These are phyloP conservation scores for Lapara coniferarum DNA, from an alignment of 2,888 invertebrate species.

Conservation along the genomic window DNA sequence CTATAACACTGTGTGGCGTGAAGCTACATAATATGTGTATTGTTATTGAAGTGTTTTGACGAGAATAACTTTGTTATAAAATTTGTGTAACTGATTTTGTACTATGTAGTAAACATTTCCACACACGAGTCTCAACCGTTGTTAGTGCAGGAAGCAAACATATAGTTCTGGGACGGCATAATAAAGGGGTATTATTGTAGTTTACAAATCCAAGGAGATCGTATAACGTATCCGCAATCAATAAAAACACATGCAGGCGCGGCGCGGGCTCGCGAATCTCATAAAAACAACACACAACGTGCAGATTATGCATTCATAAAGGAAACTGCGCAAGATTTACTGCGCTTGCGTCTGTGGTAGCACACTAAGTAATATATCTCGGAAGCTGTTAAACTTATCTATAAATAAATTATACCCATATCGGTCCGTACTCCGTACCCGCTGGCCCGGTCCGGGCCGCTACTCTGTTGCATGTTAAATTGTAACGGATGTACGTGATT, in stretches of 20 bases:
- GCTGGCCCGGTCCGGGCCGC: not conserved
- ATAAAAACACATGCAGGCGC: not conserved
- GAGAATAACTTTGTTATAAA: too few relatives aligned
- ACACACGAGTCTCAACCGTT: too few relatives aligned
- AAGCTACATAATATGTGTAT: too few relatives aligned
- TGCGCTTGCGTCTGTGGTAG: constrained; percentile 37
- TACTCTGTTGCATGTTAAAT: not conserved
- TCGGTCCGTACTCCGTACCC: not conserved
- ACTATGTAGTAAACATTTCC: too few relatives aligned
- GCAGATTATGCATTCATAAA: constrained; percentile 36
- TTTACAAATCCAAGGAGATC: not conserved
- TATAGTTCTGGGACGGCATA: too few relatives aligned
- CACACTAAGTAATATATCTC: constrained; percentile 51
- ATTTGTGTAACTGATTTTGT: too few relatives aligned
- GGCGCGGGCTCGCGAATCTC: not conserved
- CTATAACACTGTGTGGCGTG: too few relatives aligned
- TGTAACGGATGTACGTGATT: constrained; percentile 9
- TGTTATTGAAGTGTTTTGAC: too few relatives aligned
- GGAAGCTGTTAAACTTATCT: constrained; percentile 52
- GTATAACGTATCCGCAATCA: not conserved
- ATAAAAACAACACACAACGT: not conserved
- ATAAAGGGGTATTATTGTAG: too few relatives aligned
- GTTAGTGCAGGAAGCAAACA: too few relatives aligned
- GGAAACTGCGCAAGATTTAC: constrained; percentile 50
- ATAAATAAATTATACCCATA: constrained; percentile 46